Base-by-base conservation (phyloP, 1,140 invertebrate genomes). In the Acyrthosiphon pisum region DNA sequence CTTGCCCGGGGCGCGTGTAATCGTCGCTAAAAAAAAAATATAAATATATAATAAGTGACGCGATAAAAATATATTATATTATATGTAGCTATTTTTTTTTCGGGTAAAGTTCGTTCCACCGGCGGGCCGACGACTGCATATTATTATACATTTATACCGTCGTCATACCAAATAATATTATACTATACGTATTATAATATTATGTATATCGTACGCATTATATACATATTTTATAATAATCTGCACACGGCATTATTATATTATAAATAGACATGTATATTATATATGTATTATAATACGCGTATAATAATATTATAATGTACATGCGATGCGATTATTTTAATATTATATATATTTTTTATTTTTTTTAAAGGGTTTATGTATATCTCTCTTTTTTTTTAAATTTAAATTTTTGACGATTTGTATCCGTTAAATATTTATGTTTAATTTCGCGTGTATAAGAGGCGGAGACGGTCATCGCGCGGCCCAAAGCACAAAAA, bases 1-100 rank as follows among this genome's bases (percentile, higher is more conserved):
- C 88, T 90, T 90, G 50, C 88, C 88, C 37, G 8, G 88, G 88
- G 53, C 88, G 0, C 53, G 37, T 23, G 50, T 90, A 90, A 90
- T 90, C 7, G 88, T 90, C 53, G 88, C 53, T 53, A 90, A 90
- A 56, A 60, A 41, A 90, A 88, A 88, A 48, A 53, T 6, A 23
- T 53, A 53, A 30, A 60, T 26, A 11, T 26, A 30, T n/a, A 68
- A 68, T 68, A 68, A 68, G 60, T 68, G 35, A 89, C 50, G 87
- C 87, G 37, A 53, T 89, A 89, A 89, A 89, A 86, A 14, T 48
- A 50, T 50, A 20, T 50, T 4, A 20, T 3, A 50, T 50, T 50
- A 50, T 9, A 46, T 46, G 8, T 30, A 30, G 26, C 56, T 60
- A 60, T 68, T 50, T 88, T 88, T 48, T 88, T 88, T 88, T 88